phyloP scores from a whole-genome alignment of 2,113 vertebrate species.

The Pachycephala philippinensis region DNA sequence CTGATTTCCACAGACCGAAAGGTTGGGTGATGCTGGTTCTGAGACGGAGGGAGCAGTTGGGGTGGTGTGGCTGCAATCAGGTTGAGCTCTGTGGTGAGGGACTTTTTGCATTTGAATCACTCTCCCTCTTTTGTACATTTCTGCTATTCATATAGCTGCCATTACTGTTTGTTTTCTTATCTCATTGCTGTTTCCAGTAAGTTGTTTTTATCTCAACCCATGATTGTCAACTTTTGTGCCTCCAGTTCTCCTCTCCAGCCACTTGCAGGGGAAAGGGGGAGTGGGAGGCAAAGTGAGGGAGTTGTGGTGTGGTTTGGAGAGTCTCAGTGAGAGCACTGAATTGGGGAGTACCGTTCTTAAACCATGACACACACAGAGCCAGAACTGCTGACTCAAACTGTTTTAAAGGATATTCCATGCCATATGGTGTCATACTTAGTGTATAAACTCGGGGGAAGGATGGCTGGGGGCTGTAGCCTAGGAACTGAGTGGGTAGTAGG shows the following conservation, averaged over 20 bases:
- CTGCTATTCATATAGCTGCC: neutral
- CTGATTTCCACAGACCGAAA: neutral
- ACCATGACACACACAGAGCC: neutral
- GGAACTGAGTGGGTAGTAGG: neutral
- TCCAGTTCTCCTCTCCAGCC: neutral
- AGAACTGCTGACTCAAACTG: neutral
- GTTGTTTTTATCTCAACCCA: accelerated
- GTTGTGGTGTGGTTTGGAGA: neutral
- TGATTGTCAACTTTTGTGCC: neutral
- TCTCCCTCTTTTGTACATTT: neutral
- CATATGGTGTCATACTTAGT: neutral
- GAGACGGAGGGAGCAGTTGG: neutral
- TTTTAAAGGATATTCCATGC: neutral
- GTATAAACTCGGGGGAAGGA: neutral
- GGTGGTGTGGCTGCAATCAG: too few species aligned
- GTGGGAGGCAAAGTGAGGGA: accelerated
- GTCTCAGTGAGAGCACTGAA: neutral
- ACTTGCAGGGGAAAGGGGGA: neutral
- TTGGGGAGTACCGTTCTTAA: neutral
- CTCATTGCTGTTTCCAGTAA: neutral
- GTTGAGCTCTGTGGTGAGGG: neutral
- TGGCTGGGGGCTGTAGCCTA: neutral
- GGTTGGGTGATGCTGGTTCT: neutral
- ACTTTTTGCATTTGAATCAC: neutral
- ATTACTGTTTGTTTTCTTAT: neutral